Evolutionary conservation across 37 sponge, comb jelly and placozoan genomes (phyloP).

Genomic region (Cliona cf. orientalis): DNA sequence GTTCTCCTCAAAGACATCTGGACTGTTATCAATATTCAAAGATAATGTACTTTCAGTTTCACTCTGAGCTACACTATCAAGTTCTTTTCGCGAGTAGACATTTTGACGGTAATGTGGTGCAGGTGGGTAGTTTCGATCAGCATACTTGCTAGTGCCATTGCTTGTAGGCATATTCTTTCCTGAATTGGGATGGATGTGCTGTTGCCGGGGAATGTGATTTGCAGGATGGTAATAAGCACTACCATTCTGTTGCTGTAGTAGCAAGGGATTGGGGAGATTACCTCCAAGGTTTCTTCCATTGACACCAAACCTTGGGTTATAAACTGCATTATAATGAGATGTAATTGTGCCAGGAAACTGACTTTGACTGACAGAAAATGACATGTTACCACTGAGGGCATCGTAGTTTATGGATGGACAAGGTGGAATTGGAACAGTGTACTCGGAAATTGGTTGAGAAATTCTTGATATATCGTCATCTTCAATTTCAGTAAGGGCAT

Average conservation of each 20-base stretch:
- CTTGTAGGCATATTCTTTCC: neutral
- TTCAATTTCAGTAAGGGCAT: neutral
- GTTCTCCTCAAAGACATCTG: constrained; percentile 3
- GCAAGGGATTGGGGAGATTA: neutral
- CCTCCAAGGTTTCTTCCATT: neutral
- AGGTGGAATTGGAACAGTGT: constrained; percentile 10
- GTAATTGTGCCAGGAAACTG: constrained; percentile 7
- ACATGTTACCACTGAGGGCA: neutral
- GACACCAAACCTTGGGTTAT: too few relatives aligned
- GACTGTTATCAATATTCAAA: constrained; percentile 24
- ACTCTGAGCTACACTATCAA: neutral
- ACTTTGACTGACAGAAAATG: constrained; percentile 13
- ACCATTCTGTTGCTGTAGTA: neutral
- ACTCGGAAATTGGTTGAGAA: constrained; percentile 6
- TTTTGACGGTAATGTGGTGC: neutral
- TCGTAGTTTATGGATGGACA: constrained; percentile 34
- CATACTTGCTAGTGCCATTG: neutral
- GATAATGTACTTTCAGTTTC: constrained; percentile 39
- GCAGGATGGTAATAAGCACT: neutral
- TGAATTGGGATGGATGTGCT: neutral
- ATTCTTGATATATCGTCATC: constrained; percentile 8
- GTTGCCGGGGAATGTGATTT: neutral
- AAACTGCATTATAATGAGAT: neutral
- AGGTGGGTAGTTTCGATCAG: neutral
- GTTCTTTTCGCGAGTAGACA: neutral